A percentile compares a stretch with the other conserved stretches of the same genome.
Evolutionary conservation across 2,888 invertebrate species (phyloP).

Genomic region (Volucella bombylans): DNA sequence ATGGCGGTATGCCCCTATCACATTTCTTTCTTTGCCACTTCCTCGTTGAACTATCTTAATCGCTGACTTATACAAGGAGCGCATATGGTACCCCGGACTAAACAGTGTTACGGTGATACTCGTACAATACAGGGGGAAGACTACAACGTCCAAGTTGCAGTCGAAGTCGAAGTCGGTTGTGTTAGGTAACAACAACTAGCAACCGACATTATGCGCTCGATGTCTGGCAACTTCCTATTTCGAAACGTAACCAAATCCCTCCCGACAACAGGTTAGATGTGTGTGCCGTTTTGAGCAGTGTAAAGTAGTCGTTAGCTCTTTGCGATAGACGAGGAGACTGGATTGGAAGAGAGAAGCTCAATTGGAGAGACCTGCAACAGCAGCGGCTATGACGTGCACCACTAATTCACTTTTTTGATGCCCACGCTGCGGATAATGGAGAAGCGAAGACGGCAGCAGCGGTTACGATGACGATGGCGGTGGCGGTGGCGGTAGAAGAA

Average conservation of each 20-base stretch:
- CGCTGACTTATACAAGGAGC: constrained; percentile 59
- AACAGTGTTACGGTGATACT: background rate
- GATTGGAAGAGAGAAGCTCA: constrained; percentile 10
- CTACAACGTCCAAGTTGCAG: constrained; percentile 44
- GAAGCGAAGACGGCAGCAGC: constrained; percentile 45
- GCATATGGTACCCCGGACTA: constrained; percentile 45
- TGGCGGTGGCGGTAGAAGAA: constrained; percentile 23
- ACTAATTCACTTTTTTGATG: constrained; percentile 74
- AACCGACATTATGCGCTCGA: constrained; percentile 72
- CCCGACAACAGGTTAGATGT: constrained; percentile 73
- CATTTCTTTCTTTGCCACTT: constrained; percentile 69
- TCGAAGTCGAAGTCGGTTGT: constrained; percentile 60
- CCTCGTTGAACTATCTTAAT: constrained; percentile 71
- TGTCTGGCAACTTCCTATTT: constrained; percentile 74
- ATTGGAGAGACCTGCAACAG: constrained; percentile 43
- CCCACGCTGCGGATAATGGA: constrained; percentile 65
- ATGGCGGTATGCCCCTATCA: constrained; percentile 60
- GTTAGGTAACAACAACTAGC: constrained; percentile 73
- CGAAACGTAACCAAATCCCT: constrained; percentile 74
- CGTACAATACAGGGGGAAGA: constrained; percentile 15
- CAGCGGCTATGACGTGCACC: constrained; percentile 62
- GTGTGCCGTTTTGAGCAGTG: constrained; percentile 16
- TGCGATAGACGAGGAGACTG: background rate
- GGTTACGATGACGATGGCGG: constrained; percentile 15
- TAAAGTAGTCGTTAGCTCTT: background rate